Percentiles rank a stretch among this genome's conserved stretches.
These are phyloP conservation scores for Sinosuthora webbiana DNA, from an alignment of 2,113 vertebrate genomes.

Conservation along the genomic window DNA sequence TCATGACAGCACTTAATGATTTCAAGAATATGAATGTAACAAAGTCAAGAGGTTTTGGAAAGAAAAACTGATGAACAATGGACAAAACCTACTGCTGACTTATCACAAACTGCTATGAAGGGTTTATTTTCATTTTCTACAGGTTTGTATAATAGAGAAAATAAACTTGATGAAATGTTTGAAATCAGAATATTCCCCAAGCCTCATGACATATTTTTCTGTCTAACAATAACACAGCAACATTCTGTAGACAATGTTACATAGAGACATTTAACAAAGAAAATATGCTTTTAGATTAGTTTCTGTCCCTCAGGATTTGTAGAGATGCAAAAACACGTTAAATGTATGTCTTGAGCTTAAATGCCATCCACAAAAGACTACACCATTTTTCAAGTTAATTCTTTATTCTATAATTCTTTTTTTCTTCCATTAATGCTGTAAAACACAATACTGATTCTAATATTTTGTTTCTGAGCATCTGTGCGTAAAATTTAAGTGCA, in stretches of 20 bases:
- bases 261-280: neutral
- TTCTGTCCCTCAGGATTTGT: neutral
- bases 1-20: neutral
- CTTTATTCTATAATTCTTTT: neutral
- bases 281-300: neutral
- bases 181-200: neutral
- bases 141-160: neutral
- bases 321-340: neutral
- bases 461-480: neutral
- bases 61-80: neutral
- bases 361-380: neutral
- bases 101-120: neutral
- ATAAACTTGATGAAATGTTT: neutral
- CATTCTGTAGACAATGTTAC: neutral
- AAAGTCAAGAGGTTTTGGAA: neutral
- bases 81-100: neutral
- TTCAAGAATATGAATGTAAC: neutral
- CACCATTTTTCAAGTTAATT: neutral
- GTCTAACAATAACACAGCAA: neutral
- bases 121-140: neutral
- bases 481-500: neutral
- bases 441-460: neutral
- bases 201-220: neutral
- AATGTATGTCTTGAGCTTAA: neutral
- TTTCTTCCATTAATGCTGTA: neutral